Base-by-base conservation (phyloP, 2,888 invertebrate genomes). In the Cerastoderma edule region DNA sequence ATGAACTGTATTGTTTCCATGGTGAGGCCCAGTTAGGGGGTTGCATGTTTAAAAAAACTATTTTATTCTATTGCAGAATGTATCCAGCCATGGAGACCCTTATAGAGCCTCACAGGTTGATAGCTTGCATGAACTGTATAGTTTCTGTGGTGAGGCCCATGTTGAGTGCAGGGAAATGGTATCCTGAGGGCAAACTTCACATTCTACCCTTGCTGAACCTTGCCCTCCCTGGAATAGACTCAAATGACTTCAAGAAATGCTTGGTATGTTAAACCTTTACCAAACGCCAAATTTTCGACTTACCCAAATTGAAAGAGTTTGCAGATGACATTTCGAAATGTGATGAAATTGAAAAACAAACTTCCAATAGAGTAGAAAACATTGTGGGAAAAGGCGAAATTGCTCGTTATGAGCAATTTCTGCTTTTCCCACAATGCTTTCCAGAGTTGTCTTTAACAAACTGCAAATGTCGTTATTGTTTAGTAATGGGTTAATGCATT, bases 221-320 rank as follows among this genome's bases (percentile, higher is more conserved):
- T 0, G 94, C 96, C 0, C 93, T 98, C 24, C 98, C 98, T 0
- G 98, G 97, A 19, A 95, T 98, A 54, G 98, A 98, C 92, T 95
- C 97, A 0, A 98, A 98, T 89, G 98, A 98, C 92, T 94, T 96
- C 53, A 94, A 95, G 74, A 94, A 95, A 85, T 92, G 91, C 60
- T 85, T 93, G 87, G 92, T 93, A 87, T 76, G 88, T 86, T 10
- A n/a, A 24, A 46, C n/a, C n/a, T n/a, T n/a, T n/a, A n/a, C n/a
- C n/a, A n/a, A n/a, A n/a, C n/a, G n/a, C n/a, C n/a, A n/a, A n/a
- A n/a, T n/a, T n/a, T n/a, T n/a, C n/a, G n/a, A n/a, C n/a, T n/a
- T n/a, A n/a, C n/a, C n/a, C n/a, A n/a, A n/a, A n/a, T n/a, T n/a
- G n/a, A n/a, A n/a, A n/a, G n/a, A n/a, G n/a, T n/a, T n/a, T n/a